These are phyloP conservation scores for Phanerotoma sp. DNA, from an alignment of 2,888 invertebrate species.

Conservation along the genomic window DNA sequence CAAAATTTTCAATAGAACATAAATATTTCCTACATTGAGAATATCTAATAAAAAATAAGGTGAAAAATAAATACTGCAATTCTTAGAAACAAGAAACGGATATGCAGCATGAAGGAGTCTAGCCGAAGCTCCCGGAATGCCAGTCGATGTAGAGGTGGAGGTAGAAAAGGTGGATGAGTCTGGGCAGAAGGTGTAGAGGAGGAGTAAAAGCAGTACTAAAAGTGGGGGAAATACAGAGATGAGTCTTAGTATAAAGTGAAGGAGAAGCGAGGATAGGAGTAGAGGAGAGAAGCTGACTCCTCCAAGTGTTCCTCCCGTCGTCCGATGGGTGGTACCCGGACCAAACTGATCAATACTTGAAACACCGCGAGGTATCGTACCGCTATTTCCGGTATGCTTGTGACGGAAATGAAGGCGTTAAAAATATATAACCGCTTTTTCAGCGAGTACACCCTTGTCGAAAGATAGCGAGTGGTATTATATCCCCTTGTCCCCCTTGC, in stretches of 20 bases:
- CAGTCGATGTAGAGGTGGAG: constrained; percentile 1
- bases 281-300: constrained; percentile 35
- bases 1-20: too few relatives aligned
- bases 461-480: constrained; percentile 39
- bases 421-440: constrained; percentile 50
- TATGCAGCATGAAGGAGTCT: not conserved
- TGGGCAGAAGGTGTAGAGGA: constrained; percentile 4
- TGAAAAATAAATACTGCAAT: too few relatives aligned
- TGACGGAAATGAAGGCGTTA: constrained; percentile 56
- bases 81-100: too few relatives aligned
- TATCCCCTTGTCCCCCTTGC: constrained; percentile 38
- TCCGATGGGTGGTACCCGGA: constrained; percentile 47
- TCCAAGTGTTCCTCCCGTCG: constrained; percentile 27
- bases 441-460: constrained; percentile 27
- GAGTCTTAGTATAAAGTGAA: not conserved
- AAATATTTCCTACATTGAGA: too few relatives aligned
- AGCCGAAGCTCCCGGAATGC: not conserved
- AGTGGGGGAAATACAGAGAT: constrained; percentile 3
- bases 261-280: constrained; percentile 31
- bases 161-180: constrained; percentile 10
- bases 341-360: constrained; percentile 58
- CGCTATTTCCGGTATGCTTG: constrained; percentile 55
- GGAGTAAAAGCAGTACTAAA: constrained; percentile 5
- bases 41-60: constrained; percentile 1
- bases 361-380: constrained; percentile 56